A percentile compares a stretch with the other conserved stretches of the same genome.
phyloP scores from a whole-genome alignment of 2,888 invertebrate species.

The Drosophila borborema region DNA sequence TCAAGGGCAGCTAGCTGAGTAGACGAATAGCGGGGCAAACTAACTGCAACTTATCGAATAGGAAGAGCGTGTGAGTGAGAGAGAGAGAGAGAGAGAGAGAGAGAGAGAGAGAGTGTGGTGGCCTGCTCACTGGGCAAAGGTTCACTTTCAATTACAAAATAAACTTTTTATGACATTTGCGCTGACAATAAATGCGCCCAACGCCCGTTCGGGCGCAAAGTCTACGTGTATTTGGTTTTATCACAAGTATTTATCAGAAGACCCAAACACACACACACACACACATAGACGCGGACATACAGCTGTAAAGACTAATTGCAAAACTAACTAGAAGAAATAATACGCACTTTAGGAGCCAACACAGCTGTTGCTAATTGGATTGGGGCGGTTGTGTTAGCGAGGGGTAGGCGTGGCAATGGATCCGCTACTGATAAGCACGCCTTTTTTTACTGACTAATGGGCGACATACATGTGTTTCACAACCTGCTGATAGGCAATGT shows the following conservation, averaged over 20 bases:
- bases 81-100: background rate
- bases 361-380: conserved; percentile 25
- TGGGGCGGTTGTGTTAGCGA: too few relatives aligned
- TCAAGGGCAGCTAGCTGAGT: conserved; percentile 44
- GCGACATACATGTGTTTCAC: conserved; percentile 58
- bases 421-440: conserved; percentile 31
- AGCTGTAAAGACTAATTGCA: conserved; percentile 55
- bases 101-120: background rate
- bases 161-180: conserved; percentile 43
- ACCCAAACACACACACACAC: conserved; percentile 8
- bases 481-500: conserved; percentile 39
- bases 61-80: background rate
- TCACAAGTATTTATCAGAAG: conserved; percentile 57
- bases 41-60: background rate
- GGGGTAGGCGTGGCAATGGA: background rate
- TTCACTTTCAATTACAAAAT: conserved; percentile 40
- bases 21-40: conserved; percentile 8
- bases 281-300: conserved; percentile 6
- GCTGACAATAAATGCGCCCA: conserved; percentile 38
- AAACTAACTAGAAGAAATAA: conserved; percentile 9
- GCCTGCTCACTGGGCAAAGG: conserved; percentile 53
- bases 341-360: conserved; percentile 2
- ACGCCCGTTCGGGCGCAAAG: conserved; percentile 43
- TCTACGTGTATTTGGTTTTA: conserved; percentile 43
- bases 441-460: conserved; percentile 59